Conservation (phyloP, 2,113 vertebrate genomes). For the Archilochus colubris region DNA sequence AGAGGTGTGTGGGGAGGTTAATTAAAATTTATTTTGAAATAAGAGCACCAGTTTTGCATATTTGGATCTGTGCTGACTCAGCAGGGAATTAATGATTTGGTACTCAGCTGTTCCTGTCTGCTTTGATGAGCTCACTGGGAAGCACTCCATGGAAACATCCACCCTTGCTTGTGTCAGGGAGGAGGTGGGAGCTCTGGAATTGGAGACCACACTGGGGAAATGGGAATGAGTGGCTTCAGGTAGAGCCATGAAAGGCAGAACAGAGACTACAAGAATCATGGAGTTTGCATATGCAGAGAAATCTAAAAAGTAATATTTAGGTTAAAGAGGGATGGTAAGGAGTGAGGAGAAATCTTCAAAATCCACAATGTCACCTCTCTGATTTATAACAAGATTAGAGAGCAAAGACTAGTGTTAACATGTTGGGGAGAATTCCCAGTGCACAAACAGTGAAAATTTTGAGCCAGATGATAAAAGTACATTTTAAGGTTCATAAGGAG, state of each 20-base stretch:
- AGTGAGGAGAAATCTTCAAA: neutral
- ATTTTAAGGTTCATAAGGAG: neutral
- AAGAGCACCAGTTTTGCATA: neutral
- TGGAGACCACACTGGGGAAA: neutral
- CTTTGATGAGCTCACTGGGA: neutral
- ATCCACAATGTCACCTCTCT: neutral
- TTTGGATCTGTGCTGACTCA: constrained; percentile 1
- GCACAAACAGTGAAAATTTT: neutral
- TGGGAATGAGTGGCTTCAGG: rapidly evolving
- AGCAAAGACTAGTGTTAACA: neutral
- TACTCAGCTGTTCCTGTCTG: neutral
- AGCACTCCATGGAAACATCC: neutral
- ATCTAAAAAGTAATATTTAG: neutral
- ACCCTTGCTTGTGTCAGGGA: neutral
- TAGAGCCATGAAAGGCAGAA: neutral
- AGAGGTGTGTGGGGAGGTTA: neutral
- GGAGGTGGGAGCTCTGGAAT: neutral
- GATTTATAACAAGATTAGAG: neutral
- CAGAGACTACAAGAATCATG: neutral
- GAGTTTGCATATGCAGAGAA: neutral
- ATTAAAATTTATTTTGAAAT: neutral
- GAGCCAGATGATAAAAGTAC: neutral
- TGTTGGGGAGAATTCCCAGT: neutral
- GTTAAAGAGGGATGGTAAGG: neutral
- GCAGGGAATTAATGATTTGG: neutral